Evolutionary conservation across 1,140 invertebrate species (phyloP).

Genomic region (Drosophila watanabei): DNA sequence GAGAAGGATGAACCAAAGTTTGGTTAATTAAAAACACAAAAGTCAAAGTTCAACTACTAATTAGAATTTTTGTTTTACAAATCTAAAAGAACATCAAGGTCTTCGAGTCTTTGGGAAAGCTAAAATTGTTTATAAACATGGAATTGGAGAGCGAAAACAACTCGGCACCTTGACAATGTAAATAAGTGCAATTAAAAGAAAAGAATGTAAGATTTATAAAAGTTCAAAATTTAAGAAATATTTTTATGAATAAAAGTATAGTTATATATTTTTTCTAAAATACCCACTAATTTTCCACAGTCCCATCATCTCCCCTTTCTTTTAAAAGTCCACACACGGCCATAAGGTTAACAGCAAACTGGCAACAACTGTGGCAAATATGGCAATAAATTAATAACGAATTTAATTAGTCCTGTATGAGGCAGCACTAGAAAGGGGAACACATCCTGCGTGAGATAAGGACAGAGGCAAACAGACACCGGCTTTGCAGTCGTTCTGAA

Average conservation of each 20-base stretch:
- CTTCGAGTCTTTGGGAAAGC: not conserved
- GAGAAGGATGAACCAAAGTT: conserved; percentile 23
- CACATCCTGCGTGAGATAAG: conserved; percentile 17
- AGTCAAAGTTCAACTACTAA: conserved; percentile 15
- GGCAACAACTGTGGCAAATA: conserved; percentile 47
- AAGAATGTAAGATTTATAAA: too few relatives aligned
- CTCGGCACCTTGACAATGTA: not conserved
- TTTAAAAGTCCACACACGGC: conserved; percentile 12
- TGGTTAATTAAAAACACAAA: conserved; percentile 33
- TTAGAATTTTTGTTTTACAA: conserved; percentile 16
- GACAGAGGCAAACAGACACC: conserved; percentile 7
- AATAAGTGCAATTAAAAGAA: not conserved
- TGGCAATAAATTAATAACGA: conserved; percentile 71
- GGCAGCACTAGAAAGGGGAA: conserved; percentile 18
- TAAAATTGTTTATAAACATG: not conserved
- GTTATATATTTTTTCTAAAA: too few relatives aligned
- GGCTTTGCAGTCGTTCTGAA: conserved; percentile 39
- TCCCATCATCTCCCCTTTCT: not conserved
- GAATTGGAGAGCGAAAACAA: not conserved
- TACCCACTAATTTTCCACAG: not conserved
- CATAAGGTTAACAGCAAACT: conserved; percentile 8
- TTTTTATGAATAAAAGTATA: not conserved
- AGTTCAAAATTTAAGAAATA: not conserved
- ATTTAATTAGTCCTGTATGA: conserved; percentile 72
- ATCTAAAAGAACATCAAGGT: not conserved